These are phyloP conservation scores for Hipposideros larvatus DNA, from an alignment of 2,797 vertebrate genomes.

Conservation along the genomic window DNA sequence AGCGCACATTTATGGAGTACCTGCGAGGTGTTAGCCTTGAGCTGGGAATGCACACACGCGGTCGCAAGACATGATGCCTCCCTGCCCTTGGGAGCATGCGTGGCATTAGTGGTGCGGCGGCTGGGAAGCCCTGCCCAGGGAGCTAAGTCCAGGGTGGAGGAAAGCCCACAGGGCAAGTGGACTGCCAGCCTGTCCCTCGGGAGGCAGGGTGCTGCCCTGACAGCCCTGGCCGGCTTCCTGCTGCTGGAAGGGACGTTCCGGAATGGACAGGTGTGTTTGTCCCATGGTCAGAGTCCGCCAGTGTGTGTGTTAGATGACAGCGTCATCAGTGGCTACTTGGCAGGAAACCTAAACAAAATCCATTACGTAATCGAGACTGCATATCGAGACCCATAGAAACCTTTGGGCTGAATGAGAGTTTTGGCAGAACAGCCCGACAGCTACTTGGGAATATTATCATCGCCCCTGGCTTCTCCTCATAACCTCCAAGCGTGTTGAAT, in stretches of 20 bases:
- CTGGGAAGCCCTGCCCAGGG: background rate
- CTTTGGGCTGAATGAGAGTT: background rate
- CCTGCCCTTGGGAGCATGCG: background rate
- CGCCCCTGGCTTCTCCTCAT: background rate
- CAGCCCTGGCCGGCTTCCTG: background rate
- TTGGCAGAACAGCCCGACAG: background rate
- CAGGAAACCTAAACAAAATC: constrained; percentile 32
- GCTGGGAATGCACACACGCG: background rate
- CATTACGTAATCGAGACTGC: too few species aligned
- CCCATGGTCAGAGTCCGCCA: background rate
- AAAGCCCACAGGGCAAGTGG: background rate
- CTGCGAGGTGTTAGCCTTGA: background rate
- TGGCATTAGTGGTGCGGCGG: background rate
- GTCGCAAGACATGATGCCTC: background rate
- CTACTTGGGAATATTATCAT: background rate
- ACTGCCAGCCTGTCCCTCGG: too few species aligned
- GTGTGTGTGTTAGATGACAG: constrained; percentile 4
- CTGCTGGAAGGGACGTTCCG: background rate
- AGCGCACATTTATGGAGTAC: background rate
- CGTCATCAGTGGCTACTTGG: background rate
- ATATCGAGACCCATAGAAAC: background rate
- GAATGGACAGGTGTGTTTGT: background rate
- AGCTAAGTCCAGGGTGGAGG: background rate
- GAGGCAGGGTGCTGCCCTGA: background rate
- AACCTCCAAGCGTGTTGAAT: background rate